phyloP scores from a whole-genome alignment of 1,140 invertebrate genomes.

The Drosophila nikananu region DNA sequence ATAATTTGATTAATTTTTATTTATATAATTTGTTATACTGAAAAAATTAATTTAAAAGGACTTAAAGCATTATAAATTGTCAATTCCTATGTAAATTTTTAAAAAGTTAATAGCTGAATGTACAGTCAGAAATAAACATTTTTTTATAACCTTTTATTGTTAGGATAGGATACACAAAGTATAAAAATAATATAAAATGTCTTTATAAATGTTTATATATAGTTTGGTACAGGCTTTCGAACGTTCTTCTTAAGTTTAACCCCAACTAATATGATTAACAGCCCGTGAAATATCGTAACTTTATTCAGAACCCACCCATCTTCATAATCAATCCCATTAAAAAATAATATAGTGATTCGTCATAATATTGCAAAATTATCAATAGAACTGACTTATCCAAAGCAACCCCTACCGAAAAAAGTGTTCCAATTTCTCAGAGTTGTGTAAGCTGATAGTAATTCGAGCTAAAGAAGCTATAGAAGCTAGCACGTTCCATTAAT shows the following conservation, averaged over 20 bases:
- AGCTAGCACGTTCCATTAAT: slow-evolving; percentile 45
- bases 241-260: background rate
- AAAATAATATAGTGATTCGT: background rate
- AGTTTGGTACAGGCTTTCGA: no score
- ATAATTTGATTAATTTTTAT: no score
- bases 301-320: background rate
- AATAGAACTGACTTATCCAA: background rate
- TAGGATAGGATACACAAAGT: no score
- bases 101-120: no score
- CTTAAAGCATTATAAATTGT: no score
- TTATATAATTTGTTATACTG: no score
- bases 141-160: no score
- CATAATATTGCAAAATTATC: slow-evolving; percentile 7
- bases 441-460: slow-evolving; percentile 4
- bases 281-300: background rate
- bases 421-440: background rate
- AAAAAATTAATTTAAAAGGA: no score
- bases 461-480: slow-evolving; percentile 9
- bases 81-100: no score
- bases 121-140: no score
- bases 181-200: no score
- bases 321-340: background rate
- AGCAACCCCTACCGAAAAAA: background rate
- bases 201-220: no score
- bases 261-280: background rate